Conservation (phyloP, 2,113 vertebrate genomes). For the Spilogale gracilis region DNA sequence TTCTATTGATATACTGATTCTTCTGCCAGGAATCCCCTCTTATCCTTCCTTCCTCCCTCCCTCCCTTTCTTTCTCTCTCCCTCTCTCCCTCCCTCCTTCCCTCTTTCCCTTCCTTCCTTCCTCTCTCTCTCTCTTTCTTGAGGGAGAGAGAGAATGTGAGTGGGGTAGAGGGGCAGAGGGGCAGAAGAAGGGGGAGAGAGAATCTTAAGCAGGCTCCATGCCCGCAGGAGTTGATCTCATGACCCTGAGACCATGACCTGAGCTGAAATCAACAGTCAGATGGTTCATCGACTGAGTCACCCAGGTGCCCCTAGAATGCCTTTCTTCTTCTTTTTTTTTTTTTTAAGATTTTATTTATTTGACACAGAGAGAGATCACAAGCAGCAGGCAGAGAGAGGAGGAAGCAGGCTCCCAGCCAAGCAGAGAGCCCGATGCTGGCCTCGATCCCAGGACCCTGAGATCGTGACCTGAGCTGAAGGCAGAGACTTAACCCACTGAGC, state of each 20-base stretch:
- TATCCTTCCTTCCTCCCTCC: neutral
- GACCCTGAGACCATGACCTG: neutral
- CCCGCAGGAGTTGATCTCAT: neutral
- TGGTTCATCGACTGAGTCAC: too few species aligned
- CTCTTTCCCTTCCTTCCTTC: too few species aligned
- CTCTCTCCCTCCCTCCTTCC: neutral
- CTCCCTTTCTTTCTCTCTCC: too few species aligned
- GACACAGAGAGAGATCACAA: too few species aligned
- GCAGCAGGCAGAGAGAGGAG: too few species aligned
- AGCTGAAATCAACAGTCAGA: neutral
- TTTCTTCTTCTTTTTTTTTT: too few species aligned
- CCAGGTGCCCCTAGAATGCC: too few species aligned
- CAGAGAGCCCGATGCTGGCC: neutral
- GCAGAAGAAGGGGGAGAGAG: neutral
- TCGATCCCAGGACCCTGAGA: neutral
- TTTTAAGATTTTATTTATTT: too few species aligned
- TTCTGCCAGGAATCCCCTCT: neutral
- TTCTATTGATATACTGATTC: neutral
- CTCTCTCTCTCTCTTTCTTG: too few species aligned
- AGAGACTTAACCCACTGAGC: neutral
- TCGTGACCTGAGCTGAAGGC: neutral
- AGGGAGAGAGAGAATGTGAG: too few species aligned
- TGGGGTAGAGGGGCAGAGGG: too few species aligned
- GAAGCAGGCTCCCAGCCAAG: too few species aligned
- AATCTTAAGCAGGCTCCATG: neutral